Base-by-base conservation (phyloP, 2,888 invertebrate species). In the Scaptomyza polygonia region DNA sequence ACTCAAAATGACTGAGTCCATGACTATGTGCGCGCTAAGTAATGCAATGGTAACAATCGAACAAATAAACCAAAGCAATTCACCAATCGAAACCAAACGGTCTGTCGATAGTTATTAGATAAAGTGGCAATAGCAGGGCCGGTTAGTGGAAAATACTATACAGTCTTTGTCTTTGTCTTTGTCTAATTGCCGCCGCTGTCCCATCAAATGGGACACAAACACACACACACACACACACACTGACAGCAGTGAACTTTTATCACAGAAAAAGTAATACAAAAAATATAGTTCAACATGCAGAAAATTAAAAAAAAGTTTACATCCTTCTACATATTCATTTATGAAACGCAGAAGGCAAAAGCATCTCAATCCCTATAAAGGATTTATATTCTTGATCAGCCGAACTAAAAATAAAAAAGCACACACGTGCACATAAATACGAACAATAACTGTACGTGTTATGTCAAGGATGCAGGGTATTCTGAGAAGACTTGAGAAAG, bases 21-120 rank as follows among this genome's bases (percentile, higher is more conserved):
- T 36, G 14, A 48, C 58, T 58, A 42, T 52, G 52, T 53, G 77
- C 72, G 71, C 66, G 72, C 62, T 58, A 72, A 77, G 47, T 39
- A 77, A 77, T 72, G 82, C 67, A 82, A 82, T 70, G 54, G 69
- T 65, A 80, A 65, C 59, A 66, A 77, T 72, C 61, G 52, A 55
- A 43, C 39, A 51, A 58, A 27, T 47, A 43, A 59, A 69, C 36
- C 43, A 51, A 48, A 69, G 16, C 29, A 45, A 29, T 29, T 14
- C 45, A 56, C 16, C 45, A 48, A 55, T 32, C 29, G 44, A 61
- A 45, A 61, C 71, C 71, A 68, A 70, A 74, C 69, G 59, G 75
- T 49, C 75, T 32, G 4, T 39, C 42, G 18, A 21, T 44, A 16
- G 27, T 14, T 36, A 36, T 36, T 14, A 7, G 36, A 36, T 14